phyloP scores from a whole-genome alignment of 2,113 vertebrate genomes.

The Tiliqua scincoides region DNA sequence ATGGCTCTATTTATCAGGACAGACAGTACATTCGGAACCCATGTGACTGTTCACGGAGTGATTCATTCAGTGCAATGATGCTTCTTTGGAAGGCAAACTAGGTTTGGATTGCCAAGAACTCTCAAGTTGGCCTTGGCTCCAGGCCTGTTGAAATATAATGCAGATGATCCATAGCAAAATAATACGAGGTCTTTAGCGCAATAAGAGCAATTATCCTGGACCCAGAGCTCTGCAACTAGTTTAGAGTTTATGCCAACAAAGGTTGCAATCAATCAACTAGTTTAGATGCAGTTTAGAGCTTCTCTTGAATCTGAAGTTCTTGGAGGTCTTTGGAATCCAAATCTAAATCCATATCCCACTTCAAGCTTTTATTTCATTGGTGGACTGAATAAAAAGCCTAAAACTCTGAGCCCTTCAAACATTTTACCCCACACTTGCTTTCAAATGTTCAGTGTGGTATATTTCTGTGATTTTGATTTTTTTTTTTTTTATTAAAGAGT shows the following conservation, averaged over 20 bases:
- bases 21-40: neutral
- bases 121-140: neutral
- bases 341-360: neutral
- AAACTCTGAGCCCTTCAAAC: neutral
- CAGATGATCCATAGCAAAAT: neutral
- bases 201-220: neutral
- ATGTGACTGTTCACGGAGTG: neutral
- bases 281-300: neutral
- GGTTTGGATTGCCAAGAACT: neutral
- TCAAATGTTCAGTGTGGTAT: neutral
- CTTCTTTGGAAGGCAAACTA: slow-evolving; percentile 16
- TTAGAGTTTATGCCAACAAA: too few relatives aligned
- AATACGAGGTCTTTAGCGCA: neutral
- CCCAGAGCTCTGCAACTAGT: neutral
- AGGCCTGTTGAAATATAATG: neutral
- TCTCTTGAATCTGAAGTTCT: neutral
- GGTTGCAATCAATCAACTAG: too few relatives aligned
- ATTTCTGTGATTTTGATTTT: slow-evolving; percentile 5
- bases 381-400: slow-evolving; percentile 2
- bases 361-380: neutral
- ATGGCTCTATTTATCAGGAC: neutral
- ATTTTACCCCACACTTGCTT: neutral
- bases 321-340: slow-evolving; percentile 10
- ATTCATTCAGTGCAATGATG: neutral
- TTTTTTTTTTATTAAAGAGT: too few relatives aligned